Base-by-base conservation (phyloP, 53 echinoderm and acorn worm species). In the Henricia sp. region DNA sequence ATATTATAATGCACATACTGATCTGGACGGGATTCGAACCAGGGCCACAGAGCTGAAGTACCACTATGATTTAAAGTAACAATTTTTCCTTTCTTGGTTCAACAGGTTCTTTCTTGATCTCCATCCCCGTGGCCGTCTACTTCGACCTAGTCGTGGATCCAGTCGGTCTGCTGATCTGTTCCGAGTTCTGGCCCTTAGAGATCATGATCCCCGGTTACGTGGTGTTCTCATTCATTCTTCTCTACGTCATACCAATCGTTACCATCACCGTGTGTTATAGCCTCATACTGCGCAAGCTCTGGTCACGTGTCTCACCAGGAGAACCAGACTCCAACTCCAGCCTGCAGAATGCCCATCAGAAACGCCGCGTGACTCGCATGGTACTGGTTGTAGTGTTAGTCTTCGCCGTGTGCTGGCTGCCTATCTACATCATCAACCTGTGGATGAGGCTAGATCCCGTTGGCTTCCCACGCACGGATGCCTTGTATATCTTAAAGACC, bases 401-500 rank as follows among this genome's bases (percentile, higher is more conserved):
- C 2, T 97, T 97, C 69, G 90, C 90, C 4, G 23, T 95, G 12
- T 97, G 97, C 74, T 97, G 97, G 94, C 35, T 97, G n/a, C 97
- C 97, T 13, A 87, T 90, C 38, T 87, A 97, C 68, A 28, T 90
- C 44, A 78, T 97, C 60, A 88, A 50, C 62, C 44, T 92, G 23
- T 94, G 97, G 94, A 86, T 87, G 25, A 74, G 94, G 16, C 51
- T 94, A 2, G 85, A 83, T 24, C 77, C 73, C 17, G 30, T 57
- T 1, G 16, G 50, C 36, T 95, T 95, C 50, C 92, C 89, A 2
- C 42, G 40, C 21, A 92, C 83, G 24, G 77, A 88, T 19, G 86
- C 58, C 25, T 85, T 88, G 6, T 90, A 87, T 29, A 67, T 72
- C 51, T 92, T 90, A 37, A 85, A 89, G 72, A 84, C 88, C 19